phyloP scores from a whole-genome alignment of 2,113 vertebrate species.

The Ptyas mucosa region DNA sequence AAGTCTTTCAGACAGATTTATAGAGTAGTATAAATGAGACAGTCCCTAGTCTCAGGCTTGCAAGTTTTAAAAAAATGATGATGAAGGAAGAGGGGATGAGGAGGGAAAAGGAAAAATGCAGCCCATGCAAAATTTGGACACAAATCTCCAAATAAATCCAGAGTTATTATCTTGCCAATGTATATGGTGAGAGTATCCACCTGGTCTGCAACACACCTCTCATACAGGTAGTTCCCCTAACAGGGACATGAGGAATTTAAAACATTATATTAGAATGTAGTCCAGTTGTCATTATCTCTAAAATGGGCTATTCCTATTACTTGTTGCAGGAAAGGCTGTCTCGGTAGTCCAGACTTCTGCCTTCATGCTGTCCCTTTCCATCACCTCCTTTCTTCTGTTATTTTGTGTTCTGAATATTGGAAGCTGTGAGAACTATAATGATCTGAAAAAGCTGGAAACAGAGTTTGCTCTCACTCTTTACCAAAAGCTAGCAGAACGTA shows the following conservation, averaged over 20 bases:
- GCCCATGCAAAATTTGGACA: not conserved
- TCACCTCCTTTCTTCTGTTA: slow-evolving; percentile 63
- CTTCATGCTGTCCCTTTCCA: slow-evolving; percentile 68
- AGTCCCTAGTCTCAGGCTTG: not conserved
- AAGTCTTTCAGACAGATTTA: not conserved
- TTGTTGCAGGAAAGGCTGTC: slow-evolving; percentile 42
- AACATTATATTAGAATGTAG: not conserved
- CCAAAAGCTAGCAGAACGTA: slow-evolving; percentile 48
- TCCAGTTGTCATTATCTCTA: not conserved
- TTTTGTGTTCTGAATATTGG: slow-evolving; percentile 62
- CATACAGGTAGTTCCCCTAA: not conserved
- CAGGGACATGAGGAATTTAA: not conserved
- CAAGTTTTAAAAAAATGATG: not conserved
- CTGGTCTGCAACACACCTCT: not conserved
- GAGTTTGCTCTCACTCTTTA: slow-evolving; percentile 80
- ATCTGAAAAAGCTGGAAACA: slow-evolving; percentile 71
- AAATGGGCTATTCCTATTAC: not conserved
- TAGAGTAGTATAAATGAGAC: not conserved
- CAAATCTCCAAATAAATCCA: not conserved
- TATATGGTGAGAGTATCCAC: not conserved
- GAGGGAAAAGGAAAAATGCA: not conserved
- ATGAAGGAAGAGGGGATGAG: not conserved
- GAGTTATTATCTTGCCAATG: not conserved
- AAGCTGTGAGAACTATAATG: slow-evolving; percentile 61
- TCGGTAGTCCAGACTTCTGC: not conserved